A percentile compares a stretch with the other conserved stretches of the same genome.
Evolutionary conservation across 1,140 invertebrate genomes (phyloP).

Genomic region (Pogonognathellus flavescens): DNA sequence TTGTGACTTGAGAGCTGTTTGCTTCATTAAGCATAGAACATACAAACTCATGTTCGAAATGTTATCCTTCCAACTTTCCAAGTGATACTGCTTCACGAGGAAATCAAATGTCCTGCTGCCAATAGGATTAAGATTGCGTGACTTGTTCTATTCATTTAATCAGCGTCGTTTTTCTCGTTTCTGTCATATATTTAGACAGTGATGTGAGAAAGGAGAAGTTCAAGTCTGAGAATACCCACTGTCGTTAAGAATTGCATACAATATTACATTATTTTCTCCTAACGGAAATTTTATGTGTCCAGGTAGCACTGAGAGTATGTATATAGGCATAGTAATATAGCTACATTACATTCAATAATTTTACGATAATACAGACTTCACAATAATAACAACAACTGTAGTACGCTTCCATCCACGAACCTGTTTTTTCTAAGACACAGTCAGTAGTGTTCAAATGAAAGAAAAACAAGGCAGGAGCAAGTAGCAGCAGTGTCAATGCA

Average conservation of each 20-base stretch:
- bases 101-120: constrained; percentile 39
- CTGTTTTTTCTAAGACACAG: too few relatives aligned
- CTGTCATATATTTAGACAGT: neutral
- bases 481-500: too few relatives aligned
- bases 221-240: neutral
- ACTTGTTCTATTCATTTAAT: constrained; percentile 11
- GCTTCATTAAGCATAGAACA: neutral
- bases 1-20: neutral
- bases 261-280: neutral
- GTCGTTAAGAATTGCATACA: neutral
- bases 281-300: constrained; percentile 41
- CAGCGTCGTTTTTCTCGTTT: constrained; percentile 2
- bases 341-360: neutral
- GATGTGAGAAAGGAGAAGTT: neutral
- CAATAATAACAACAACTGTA: neutral
- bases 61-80: constrained; percentile 17
- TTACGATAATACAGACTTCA: neutral
- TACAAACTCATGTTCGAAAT: constrained; percentile 31
- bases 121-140: constrained; percentile 24
- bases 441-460: too few relatives aligned
- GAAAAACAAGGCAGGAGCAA: too few relatives aligned
- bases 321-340: neutral
- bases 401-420: too few relatives aligned
- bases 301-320: neutral
- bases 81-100: constrained; percentile 24